Percentiles rank a stretch among this genome's conserved stretches.
phyloP scores from a whole-genome alignment of 2,797 vertebrate genomes.

The Anguilla obscura region DNA sequence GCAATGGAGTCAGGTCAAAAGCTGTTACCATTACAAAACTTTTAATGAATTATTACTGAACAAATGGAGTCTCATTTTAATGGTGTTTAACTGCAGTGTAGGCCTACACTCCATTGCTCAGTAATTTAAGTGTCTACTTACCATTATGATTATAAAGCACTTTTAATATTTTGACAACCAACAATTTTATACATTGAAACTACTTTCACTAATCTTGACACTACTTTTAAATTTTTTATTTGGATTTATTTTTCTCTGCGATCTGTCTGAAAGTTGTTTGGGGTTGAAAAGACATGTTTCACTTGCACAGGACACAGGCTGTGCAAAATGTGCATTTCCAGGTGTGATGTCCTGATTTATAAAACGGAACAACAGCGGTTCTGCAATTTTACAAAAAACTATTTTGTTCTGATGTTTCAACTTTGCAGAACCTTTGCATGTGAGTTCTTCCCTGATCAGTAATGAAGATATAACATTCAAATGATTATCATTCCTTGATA shows the following conservation, averaged over 20 bases:
- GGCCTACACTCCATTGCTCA: not conserved
- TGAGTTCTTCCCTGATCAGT: not conserved
- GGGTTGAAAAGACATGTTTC: not conserved
- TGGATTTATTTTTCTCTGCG: not conserved
- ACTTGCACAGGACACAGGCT: not conserved
- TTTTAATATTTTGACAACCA: not conserved
- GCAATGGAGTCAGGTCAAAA: not conserved
- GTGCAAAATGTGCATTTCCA: not conserved
- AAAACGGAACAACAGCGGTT: not conserved
- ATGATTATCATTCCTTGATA: not conserved
- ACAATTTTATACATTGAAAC: not conserved
- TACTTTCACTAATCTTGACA: not conserved
- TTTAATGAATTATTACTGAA: not conserved
- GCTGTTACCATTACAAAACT: not conserved
- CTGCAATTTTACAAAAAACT: not conserved
- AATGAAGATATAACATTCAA: not conserved
- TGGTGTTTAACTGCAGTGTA: not conserved
- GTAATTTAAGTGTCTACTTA: not conserved
- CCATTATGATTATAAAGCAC: not conserved
- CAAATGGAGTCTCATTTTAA: not conserved
- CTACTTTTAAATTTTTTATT: not conserved
- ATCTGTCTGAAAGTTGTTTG: not conserved
- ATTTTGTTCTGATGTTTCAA: not conserved
- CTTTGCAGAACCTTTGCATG: not conserved
- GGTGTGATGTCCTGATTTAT: not conserved